Evolutionary conservation across 2,888 invertebrate species (phyloP).

Genomic region (Plagiodera versicolora): DNA sequence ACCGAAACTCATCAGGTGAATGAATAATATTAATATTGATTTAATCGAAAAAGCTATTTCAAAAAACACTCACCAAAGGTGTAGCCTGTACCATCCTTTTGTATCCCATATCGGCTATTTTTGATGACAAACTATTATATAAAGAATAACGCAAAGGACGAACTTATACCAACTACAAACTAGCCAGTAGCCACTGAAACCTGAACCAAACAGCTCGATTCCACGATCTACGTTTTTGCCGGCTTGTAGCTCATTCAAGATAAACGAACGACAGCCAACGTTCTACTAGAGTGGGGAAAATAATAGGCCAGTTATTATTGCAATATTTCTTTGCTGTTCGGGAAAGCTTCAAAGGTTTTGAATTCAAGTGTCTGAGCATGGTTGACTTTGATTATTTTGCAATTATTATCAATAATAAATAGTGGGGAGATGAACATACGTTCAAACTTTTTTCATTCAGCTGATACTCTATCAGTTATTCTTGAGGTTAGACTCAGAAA

Average conservation of each 20-base stretch:
- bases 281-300: neutral
- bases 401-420: no score
- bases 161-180: neutral
- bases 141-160: neutral
- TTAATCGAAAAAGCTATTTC: neutral
- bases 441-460: no score
- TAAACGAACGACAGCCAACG: neutral
- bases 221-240: slow-evolving; percentile 9
- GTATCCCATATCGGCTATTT: slow-evolving; percentile 26
- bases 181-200: neutral
- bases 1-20: no score
- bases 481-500: no score
- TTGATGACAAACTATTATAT: neutral
- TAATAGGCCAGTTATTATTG: neutral
- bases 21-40: no score
- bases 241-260: slow-evolving; percentile 1
- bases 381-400: no score
- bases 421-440: no score
- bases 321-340: no score
- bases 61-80: slow-evolving; percentile 26
- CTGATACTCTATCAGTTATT: no score
- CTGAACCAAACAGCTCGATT: neutral
- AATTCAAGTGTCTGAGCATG: no score
- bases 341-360: no score
- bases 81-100: slow-evolving; percentile 31